A percentile compares a stretch with the other conserved stretches of the same genome.
These are phyloP conservation scores for Muscicapa striata DNA, from an alignment of 2,797 vertebrate genomes.

Conservation along the genomic window DNA sequence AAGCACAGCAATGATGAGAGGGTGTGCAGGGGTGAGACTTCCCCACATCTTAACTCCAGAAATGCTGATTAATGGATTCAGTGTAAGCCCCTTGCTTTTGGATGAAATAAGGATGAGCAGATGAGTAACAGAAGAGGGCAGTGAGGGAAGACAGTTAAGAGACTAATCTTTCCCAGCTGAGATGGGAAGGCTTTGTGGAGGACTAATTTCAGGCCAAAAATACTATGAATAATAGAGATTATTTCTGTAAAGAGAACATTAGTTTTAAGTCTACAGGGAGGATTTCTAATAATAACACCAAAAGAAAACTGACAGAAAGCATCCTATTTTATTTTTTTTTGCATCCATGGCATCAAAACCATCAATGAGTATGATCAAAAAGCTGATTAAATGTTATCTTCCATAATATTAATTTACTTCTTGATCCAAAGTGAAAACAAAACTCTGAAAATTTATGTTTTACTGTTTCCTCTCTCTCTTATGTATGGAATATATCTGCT, in stretches of 20 bases:
- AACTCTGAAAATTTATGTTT: neutral
- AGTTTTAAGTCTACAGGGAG: conserved; percentile 44
- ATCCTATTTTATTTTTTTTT: neutral
- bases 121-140: conserved; percentile 57
- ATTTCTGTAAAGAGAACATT: conserved; percentile 35
- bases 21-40: conserved; percentile 22
- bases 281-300: conserved; percentile 14
- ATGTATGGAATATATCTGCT: neutral
- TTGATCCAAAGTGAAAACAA: neutral
- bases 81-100: neutral
- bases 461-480: neutral
- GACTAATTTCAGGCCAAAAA: conserved; percentile 34
- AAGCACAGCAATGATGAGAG: conserved; percentile 13
- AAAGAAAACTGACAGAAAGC: conserved; percentile 9
- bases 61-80: conserved; percentile 8
- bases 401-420: neutral
- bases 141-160: conserved; percentile 41
- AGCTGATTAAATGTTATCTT: neutral
- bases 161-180: conserved; percentile 27
- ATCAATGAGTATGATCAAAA: neutral
- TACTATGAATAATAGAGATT: conserved; percentile 28
- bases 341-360: neutral
- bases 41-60: conserved; percentile 40
- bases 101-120: conserved; percentile 16
- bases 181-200: neutral